A percentile compares a stretch with the other conserved stretches of the same genome.
Conservation (phyloP, 2,797 vertebrate species). For the Sparidentex hasta region DNA sequence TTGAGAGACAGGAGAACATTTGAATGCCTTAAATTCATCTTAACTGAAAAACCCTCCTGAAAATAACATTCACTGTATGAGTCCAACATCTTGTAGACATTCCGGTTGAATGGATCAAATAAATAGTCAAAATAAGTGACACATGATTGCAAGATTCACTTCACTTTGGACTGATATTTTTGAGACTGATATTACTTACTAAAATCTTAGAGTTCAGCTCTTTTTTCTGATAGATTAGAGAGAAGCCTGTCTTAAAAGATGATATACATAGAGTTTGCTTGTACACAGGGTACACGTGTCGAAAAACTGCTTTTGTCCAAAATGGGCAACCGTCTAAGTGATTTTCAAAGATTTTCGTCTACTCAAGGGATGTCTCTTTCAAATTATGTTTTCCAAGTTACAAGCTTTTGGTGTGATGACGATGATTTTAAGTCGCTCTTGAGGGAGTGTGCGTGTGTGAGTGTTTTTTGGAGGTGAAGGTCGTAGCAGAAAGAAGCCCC, state of each 20-base stretch:
- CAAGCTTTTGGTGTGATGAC: slow-evolving; percentile 1
- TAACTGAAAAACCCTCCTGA: background rate
- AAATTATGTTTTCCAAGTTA: background rate
- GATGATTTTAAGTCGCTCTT: background rate
- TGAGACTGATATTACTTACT: background rate
- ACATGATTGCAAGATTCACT: background rate
- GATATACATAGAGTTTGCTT: background rate
- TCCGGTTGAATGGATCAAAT: background rate
- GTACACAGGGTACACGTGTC: background rate
- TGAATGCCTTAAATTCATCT: background rate
- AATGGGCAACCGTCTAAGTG: background rate
- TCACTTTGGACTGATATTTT: background rate
- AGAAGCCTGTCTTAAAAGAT: background rate
- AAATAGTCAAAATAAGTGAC: background rate
- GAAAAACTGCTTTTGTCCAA: background rate
- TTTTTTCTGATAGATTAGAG: background rate
- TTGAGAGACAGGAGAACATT: background rate
- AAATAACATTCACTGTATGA: background rate
- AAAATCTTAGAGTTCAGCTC: background rate
- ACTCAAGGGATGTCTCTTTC: background rate
- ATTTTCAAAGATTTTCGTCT: background rate
- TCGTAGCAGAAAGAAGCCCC: slow-evolving; percentile 65
- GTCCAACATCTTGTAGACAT: background rate
- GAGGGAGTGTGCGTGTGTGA: slow-evolving; percentile 8
- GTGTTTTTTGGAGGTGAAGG: slow-evolving; percentile 67